Evolutionary conservation across 2,888 invertebrate genomes (phyloP).

Genomic region (Mactromeris polynyma): DNA sequence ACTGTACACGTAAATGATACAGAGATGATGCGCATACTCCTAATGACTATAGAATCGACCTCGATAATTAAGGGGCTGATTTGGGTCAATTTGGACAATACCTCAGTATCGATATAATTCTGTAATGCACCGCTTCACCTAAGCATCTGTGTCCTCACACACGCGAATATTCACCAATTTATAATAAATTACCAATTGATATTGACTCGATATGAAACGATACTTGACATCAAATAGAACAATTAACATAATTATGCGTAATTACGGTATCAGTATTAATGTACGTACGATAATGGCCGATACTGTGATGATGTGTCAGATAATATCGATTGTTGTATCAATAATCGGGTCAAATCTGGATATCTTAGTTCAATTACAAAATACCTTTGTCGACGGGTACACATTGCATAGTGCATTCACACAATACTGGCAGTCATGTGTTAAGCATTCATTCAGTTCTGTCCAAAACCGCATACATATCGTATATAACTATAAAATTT

Average conservation of each 20-base stretch:
- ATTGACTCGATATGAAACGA: neutral
- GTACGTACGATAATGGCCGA: neutral
- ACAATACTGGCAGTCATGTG: too few relatives aligned
- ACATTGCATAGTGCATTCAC: too few relatives aligned
- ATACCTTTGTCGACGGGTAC: neutral
- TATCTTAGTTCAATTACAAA: neutral
- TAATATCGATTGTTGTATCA: neutral
- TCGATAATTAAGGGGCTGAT: neutral
- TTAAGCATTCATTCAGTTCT: too few relatives aligned
- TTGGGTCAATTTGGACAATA: neutral
- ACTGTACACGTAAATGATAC: neutral
- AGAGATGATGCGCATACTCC: neutral
- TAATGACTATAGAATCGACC: neutral
- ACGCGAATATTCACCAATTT: neutral
- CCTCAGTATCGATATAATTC: neutral
- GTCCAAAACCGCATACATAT: too few relatives aligned
- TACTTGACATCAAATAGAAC: neutral
- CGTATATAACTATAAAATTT: too few relatives aligned
- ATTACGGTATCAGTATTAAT: neutral
- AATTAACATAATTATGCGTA: neutral
- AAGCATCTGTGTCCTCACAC: neutral
- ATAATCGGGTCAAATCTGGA: neutral
- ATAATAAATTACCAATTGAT: neutral
- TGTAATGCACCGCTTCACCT: neutral
- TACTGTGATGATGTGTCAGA: neutral